A percentile compares a stretch with the other conserved stretches of the same genome.
phyloP scores from a whole-genome alignment of 2,888 invertebrate genomes.

The Lysandra bellargus region DNA sequence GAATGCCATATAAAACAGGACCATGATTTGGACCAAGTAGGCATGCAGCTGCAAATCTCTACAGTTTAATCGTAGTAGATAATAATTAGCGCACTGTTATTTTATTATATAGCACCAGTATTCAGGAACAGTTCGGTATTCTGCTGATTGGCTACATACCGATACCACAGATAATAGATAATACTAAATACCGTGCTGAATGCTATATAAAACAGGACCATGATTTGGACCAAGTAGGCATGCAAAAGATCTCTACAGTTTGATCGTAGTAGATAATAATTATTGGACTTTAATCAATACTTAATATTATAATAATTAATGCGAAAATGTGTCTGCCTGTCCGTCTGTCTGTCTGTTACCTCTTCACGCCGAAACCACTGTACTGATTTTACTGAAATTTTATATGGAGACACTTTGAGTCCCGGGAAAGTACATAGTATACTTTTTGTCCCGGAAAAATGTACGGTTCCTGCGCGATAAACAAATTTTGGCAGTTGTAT shows the following conservation, averaged over 20 bases:
- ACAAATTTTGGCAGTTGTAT: too few species aligned
- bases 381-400: too few species aligned
- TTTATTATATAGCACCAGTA: slow-evolving; percentile 9
- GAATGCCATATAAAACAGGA: not conserved
- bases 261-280: too few species aligned
- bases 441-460: too few species aligned
- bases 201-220: not conserved
- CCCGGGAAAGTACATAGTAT: too few species aligned
- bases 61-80: not conserved
- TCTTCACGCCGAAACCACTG: too few species aligned
- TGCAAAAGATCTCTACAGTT: not conserved
- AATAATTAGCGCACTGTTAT: not conserved
- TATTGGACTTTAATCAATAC: too few species aligned
- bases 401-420: too few species aligned
- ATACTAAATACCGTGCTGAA: not conserved
- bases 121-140: slow-evolving; percentile 9
- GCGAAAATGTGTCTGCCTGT: too few species aligned
- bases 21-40: not conserved
- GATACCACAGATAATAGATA: slow-evolving; percentile 6
- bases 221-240: not conserved
- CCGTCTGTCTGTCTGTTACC: too few species aligned
- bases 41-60: not conserved
- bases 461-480: too few species aligned
- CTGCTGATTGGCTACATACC: slow-evolving; percentile 23
- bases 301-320: too few species aligned